Conservation (phyloP, 2,888 invertebrate species). For the Toxonevra muliebris region DNA sequence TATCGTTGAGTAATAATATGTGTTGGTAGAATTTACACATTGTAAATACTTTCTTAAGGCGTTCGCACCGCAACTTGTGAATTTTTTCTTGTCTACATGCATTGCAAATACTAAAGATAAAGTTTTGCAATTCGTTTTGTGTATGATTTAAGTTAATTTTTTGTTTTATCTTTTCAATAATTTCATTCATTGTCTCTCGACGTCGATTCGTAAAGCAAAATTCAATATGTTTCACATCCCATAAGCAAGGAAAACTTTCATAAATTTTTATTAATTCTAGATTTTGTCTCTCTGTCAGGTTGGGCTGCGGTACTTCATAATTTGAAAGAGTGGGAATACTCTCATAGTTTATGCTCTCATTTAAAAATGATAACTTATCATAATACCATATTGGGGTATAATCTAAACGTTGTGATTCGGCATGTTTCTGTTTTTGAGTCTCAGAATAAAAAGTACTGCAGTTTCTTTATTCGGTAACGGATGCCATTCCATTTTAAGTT, state of each 20-base stretch:
- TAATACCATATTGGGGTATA: constrained; percentile 35
- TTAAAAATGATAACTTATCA: constrained; percentile 37
- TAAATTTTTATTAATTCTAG: constrained; percentile 42
- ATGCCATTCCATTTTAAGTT: constrained; percentile 20
- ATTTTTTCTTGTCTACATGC: constrained; percentile 41
- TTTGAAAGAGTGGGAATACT: constrained; percentile 12
- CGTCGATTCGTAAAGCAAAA: constrained; percentile 44
- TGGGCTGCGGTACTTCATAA: constrained; percentile 21
- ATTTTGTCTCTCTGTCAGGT: constrained; percentile 13
- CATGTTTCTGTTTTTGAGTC: constrained; percentile 22
- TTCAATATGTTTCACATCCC: constrained; percentile 45
- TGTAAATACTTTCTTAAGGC: constrained; percentile 45
- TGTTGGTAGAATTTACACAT: constrained; percentile 40
- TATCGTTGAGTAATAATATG: constrained; percentile 48
- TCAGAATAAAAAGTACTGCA: constrained; percentile 36
- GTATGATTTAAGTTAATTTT: constrained; percentile 36
- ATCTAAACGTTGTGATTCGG: not conserved
- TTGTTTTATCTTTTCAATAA: constrained; percentile 33
- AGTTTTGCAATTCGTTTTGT: constrained; percentile 48
- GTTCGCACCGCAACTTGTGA: constrained; percentile 39
- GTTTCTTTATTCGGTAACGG: constrained; percentile 29
- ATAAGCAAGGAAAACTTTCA: constrained; percentile 45
- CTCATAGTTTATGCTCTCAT: constrained; percentile 22
- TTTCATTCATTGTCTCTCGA: constrained; percentile 37
- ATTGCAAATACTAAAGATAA: constrained; percentile 39